Evolutionary conservation across 1,140 invertebrate genomes (phyloP).

Genomic region (Plectrocnemia conspersa): DNA sequence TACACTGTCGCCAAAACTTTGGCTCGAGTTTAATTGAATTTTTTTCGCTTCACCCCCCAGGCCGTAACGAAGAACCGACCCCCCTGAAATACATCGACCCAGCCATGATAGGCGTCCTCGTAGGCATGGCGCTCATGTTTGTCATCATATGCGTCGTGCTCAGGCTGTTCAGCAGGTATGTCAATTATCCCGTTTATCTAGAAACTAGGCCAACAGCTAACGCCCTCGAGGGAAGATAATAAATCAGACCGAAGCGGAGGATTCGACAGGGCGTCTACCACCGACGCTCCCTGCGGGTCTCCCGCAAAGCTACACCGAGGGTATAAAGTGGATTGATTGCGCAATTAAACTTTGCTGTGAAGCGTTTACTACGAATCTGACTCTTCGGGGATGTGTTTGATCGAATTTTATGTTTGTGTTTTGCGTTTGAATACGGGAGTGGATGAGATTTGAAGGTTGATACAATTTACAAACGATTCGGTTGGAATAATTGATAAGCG

Average conservation of each 20-base stretch:
- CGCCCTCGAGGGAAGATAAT: neutral
- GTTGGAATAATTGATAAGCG: no score
- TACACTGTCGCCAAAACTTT: no score
- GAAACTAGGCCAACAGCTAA: neutral
- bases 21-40: no score
- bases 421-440: no score
- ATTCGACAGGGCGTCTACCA: neutral
- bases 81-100: conserved; percentile 68
- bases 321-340: no score
- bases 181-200: conserved; percentile 32
- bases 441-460: no score
- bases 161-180: conserved; percentile 87
- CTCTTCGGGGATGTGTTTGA: no score
- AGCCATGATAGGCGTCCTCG: conserved; percentile 84
- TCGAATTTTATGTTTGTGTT: no score
- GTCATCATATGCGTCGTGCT: conserved; percentile 90
- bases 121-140: conserved; percentile 89
- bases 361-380: no score
- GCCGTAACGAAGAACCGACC: conserved; percentile 44
- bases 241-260: neutral
- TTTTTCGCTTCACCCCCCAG: no score
- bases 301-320: neutral
- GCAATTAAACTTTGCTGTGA: no score
- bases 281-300: neutral
- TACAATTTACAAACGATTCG: no score